Evolutionary conservation across 2,888 invertebrate species (phyloP), one percentile per base, ranked within the genome.

Genomic region (Apodemia mormo): DNA sequence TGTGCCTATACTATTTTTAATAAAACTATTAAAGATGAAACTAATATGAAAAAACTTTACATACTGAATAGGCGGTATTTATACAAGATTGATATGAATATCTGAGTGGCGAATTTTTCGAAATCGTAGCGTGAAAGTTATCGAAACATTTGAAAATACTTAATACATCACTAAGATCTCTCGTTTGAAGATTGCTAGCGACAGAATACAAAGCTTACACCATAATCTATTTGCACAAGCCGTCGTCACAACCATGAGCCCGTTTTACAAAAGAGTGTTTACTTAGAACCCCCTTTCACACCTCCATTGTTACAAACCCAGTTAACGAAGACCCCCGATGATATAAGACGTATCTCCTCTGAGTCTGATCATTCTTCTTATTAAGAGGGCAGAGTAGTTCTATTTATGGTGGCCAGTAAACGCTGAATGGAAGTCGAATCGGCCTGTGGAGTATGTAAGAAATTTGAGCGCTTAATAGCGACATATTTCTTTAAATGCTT

Each of bases 231-330:
- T 91, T 90, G 88, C 87, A 84, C 86, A 85, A 88, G 86, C 85
- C 86, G 84, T 80, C 82, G 80, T 82, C 83, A 82, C 76, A 75
- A 76, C 83, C 85, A 88, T 82, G 86, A 83, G 83, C 83, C 81
- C 81, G 80, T 85, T 84, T 81, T 84, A 91, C 89, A 90, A 90
- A 89, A 88, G 91, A 89, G 87, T 90, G 90, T 91, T 91, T 91
- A 90, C 89, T 87, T 89, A 89, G 81, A 90, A 91, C 90, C 91
- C 69, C 91, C 91, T 91, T 91, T 90, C 90, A 88, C 91, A 90
- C 91, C 87, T 90, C 89, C 78, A 89, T 91, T 91, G 90, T 90
- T 86, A 81, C 70, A 56, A 73, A 73, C 70, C 91, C 87, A 86
- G 74, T 78, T 68, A 74, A 70, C 66, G 12, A 68, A 79, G 91